phyloP scores from a whole-genome alignment of 92 coral and sea anemone species.

The Montipora capitata region DNA sequence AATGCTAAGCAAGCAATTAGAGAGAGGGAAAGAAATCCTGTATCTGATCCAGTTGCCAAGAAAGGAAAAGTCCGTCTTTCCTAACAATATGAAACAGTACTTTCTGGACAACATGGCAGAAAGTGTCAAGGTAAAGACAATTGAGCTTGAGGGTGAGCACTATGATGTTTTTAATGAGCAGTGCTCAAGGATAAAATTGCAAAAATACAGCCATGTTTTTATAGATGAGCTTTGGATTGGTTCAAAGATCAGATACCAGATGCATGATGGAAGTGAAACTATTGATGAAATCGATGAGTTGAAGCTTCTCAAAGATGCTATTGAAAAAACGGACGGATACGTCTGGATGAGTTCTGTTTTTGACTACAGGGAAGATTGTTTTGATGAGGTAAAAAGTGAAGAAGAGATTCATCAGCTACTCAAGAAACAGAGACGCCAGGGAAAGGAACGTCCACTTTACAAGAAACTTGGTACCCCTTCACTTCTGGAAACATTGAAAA shows the following conservation, averaged over 20 bases:
- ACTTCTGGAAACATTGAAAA: conserved; percentile 36
- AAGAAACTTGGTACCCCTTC: conserved; percentile 21
- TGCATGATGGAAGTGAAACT: neutral
- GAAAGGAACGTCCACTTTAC: conserved; percentile 5
- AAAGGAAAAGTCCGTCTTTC: conserved; percentile 33
- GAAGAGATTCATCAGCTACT: neutral
- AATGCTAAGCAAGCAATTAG: conserved; percentile 13
- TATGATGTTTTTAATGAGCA: conserved; percentile 9
- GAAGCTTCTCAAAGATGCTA: conserved; percentile 7
- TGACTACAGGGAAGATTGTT: conserved; percentile 26
- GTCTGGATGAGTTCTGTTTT: conserved; percentile 76
- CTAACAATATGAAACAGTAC: conserved; percentile 28
- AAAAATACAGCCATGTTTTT: conserved; percentile 52
- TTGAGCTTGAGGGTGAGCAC: conserved; percentile 32
- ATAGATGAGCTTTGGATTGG: conserved; percentile 74
- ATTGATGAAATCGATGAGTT: conserved; percentile 16
- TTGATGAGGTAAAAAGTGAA: conserved; percentile 16
- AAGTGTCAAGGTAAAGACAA: conserved; percentile 32
- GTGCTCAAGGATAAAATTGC: conserved; percentile 8
- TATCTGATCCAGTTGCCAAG: conserved; percentile 42
- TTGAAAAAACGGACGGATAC: conserved; percentile 43
- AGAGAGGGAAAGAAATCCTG: conserved; percentile 18
- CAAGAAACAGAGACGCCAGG: neutral
- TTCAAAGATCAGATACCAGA: conserved; percentile 29
- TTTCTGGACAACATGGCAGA: conserved; percentile 22